Evolutionary conservation across 2,888 invertebrate species (phyloP).

Genomic region (Megamerina dolium): DNA sequence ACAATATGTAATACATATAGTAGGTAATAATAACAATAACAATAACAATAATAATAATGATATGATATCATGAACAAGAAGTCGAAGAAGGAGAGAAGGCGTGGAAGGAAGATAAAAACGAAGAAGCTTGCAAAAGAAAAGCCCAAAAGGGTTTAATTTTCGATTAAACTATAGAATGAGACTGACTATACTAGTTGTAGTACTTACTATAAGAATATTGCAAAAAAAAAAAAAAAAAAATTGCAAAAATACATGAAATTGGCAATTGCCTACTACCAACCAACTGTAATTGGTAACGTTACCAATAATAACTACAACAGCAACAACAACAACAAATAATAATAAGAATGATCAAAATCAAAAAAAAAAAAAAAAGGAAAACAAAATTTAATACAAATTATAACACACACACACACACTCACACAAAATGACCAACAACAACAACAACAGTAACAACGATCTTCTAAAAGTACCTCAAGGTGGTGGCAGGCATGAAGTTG

Average conservation of each 20-base stretch:
- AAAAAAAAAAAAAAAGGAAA: constrained; percentile 17
- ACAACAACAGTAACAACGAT: neutral
- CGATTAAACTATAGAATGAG: constrained; percentile 29
- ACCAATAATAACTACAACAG: constrained; percentile 1
- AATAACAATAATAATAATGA: no score
- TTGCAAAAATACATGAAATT: constrained; percentile 8
- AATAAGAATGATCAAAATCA: no score
- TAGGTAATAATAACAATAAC: no score
- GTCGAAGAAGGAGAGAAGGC: neutral
- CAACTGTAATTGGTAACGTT: neutral
- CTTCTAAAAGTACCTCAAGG: constrained; percentile 8
- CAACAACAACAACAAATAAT: neutral
- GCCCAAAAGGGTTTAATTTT: constrained; percentile 40
- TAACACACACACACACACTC: neutral
- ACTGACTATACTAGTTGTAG: no score
- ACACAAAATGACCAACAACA: neutral
- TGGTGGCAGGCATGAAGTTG: no score
- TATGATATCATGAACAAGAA: no score
- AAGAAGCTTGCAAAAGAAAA: constrained; percentile 12
- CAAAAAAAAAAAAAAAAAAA: constrained; percentile 21
- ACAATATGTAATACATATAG: no score
- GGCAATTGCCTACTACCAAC: constrained; percentile 9
- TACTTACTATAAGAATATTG: constrained; percentile 13
- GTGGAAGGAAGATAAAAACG: neutral
- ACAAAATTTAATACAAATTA: constrained; percentile 6